Evolutionary conservation across 2,113 vertebrate species (phyloP).

Genomic region (Tyrannus savana): DNA sequence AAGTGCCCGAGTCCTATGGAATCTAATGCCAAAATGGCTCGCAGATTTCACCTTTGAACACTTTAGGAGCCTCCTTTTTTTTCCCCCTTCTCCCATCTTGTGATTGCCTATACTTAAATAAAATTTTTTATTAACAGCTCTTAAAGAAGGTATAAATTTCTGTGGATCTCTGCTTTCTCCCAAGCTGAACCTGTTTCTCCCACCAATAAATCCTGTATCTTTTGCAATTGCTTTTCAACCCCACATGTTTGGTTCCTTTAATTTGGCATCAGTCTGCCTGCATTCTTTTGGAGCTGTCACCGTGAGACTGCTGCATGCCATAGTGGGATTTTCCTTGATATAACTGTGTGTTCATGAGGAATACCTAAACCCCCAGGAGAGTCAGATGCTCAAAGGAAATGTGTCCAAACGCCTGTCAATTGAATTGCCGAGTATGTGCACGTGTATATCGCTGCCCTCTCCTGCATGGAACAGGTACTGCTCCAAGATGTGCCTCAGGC

Average conservation of each 20-base stretch:
- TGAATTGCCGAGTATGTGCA: background rate
- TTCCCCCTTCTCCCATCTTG: background rate
- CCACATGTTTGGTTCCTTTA: background rate
- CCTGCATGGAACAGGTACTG: conserved; percentile 37
- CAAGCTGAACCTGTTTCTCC: background rate
- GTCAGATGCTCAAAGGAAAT: background rate
- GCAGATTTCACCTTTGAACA: background rate
- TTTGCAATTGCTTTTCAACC: background rate
- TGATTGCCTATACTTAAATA: background rate
- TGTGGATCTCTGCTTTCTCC: background rate
- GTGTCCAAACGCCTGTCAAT: fast-evolving
- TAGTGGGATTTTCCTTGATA: background rate
- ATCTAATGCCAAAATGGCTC: background rate
- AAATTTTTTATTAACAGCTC: background rate
- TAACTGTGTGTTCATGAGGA: background rate
- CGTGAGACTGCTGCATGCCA: too few relatives aligned
- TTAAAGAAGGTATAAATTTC: background rate
- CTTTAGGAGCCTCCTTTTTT: background rate
- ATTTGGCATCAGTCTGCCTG: background rate
- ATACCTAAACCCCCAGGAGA: background rate
- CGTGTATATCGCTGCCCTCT: conserved; percentile 49
- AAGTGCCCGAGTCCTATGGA: background rate
- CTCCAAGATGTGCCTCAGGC: background rate
- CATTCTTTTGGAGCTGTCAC: background rate
- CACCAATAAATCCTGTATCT: background rate